phyloP scores from a whole-genome alignment of 2,797 vertebrate genomes.

The Chelon labrosus region DNA sequence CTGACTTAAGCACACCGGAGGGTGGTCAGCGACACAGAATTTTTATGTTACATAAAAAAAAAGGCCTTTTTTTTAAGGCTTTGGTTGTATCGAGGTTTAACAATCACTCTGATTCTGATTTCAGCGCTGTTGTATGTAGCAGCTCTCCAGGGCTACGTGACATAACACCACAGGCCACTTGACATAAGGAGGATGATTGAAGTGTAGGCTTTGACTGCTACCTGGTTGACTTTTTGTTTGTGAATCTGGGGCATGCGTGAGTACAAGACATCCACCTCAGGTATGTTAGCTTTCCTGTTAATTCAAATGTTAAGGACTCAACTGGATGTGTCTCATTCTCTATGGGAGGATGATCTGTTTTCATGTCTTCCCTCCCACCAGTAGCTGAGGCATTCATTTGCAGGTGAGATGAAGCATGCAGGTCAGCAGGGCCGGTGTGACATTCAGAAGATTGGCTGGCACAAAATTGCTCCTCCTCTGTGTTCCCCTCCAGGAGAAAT shows the following conservation, averaged over 20 bases:
- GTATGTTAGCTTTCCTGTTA: background rate
- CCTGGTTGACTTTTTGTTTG: conserved; percentile 27
- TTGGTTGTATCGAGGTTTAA: conserved; percentile 15
- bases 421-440: conserved; percentile 52
- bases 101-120: conserved; percentile 38
- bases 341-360: conserved; percentile 28
- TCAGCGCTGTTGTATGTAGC: conserved; percentile 29
- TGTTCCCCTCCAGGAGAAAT: conserved; percentile 11
- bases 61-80: conserved; percentile 7
- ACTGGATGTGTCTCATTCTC: conserved; percentile 31
- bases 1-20: conserved; percentile 35
- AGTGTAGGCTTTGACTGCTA: conserved; percentile 32
- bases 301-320: conserved; percentile 25
- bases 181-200: conserved; percentile 42
- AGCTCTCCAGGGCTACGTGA: conserved; percentile 51
- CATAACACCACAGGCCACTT: conserved; percentile 54
- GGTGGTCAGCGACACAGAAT: conserved; percentile 20
- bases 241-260: background rate
- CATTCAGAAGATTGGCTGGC: conserved; percentile 44
- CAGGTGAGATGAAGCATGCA: conserved; percentile 56
- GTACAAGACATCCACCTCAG: background rate
- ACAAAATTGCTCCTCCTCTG: conserved; percentile 43
- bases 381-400: conserved; percentile 51
- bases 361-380: conserved; percentile 12
- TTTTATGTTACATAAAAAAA: conserved; percentile 26